Percentiles rank a stretch among this genome's conserved stretches.
These are phyloP conservation scores for Microctonus aethiopoides DNA, from an alignment of 2,888 invertebrate species.

Conservation along the genomic window DNA sequence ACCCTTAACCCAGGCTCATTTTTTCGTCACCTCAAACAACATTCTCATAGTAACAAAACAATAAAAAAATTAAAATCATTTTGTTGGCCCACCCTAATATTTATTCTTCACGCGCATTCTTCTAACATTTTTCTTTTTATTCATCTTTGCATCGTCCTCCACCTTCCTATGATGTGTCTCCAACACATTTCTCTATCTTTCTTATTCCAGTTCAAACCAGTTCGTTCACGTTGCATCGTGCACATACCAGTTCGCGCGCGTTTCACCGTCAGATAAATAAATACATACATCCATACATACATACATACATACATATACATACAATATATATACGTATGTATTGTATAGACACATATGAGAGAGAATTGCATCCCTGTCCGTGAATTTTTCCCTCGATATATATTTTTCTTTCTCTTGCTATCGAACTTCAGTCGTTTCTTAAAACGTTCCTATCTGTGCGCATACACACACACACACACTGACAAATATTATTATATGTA, in stretches of 20 bases:
- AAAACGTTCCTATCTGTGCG: conserved; percentile 21
- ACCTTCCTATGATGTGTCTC: not conserved
- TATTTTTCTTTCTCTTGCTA: conserved; percentile 20
- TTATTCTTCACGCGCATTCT: not conserved
- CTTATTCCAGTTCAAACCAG: not conserved
- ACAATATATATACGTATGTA: too few relatives aligned
- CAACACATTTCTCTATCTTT: conserved; percentile 26
- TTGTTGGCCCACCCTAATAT: too few relatives aligned
- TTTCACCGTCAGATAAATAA: conserved; percentile 13
- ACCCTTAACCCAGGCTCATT: too few relatives aligned
- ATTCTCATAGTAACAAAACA: too few relatives aligned
- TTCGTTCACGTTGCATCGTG: not conserved
- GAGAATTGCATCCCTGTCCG: conserved; percentile 19
- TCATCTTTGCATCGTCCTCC: not conserved
- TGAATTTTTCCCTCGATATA: conserved; percentile 14
- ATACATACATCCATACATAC: conserved; percentile 28
- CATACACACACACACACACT: conserved; percentile 26
- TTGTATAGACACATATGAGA: conserved; percentile 28
- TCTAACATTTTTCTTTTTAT: not conserved
- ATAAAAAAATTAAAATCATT: too few relatives aligned
- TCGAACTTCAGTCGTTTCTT: conserved; percentile 14
- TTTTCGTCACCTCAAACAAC: too few relatives aligned
- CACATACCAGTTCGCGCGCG: not conserved
- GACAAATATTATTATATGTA: conserved; percentile 5
- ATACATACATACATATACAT: conserved; percentile 32